Percentiles rank a stretch among this genome's conserved stretches.
Evolutionary conservation across 2,797 vertebrate species (phyloP).

Genomic region (Moxostoma hubbsi): DNA sequence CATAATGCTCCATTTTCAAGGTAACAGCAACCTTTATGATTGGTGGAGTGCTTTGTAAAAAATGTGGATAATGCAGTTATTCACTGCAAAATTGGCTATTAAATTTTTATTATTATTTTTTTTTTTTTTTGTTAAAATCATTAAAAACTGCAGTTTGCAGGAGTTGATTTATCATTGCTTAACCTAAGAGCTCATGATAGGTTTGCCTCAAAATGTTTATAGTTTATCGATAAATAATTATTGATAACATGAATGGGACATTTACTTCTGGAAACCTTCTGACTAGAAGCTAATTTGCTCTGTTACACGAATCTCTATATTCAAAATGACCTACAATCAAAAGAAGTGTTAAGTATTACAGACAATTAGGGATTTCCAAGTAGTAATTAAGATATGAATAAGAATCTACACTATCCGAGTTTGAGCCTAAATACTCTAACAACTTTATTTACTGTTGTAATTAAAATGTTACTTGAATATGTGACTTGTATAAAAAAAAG

Average conservation of each 20-base stretch:
- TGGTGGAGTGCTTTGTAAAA: too few relatives aligned
- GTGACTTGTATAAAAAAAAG: slow-evolving; percentile 38
- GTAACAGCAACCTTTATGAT: too few relatives aligned
- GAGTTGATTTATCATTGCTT: too few relatives aligned
- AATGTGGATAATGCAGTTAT: too few relatives aligned
- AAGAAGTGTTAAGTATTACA: slow-evolving; percentile 73
- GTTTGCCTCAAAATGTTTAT: not conserved
- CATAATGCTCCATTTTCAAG: too few relatives aligned
- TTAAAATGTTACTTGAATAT: slow-evolving; percentile 68
- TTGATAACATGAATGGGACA: not conserved
- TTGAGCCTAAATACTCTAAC: slow-evolving; percentile 61
- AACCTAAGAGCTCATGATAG: not conserved
- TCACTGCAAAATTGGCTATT: too few relatives aligned
- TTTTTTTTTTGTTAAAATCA: too few relatives aligned
- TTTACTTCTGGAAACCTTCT: not conserved
- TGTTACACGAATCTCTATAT: slow-evolving; percentile 67
- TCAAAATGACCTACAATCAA: slow-evolving; percentile 68
- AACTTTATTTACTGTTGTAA: slow-evolving; percentile 66
- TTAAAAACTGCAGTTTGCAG: too few relatives aligned
- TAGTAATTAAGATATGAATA: slow-evolving; percentile 73
- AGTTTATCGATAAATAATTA: not conserved
- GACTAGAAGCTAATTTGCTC: slow-evolving; percentile 49
- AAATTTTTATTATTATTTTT: too few relatives aligned
- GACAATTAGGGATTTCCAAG: slow-evolving; percentile 73
- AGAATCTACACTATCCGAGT: slow-evolving; percentile 66